These are phyloP conservation scores for Tetranychus truncatus DNA, from an alignment of 2,888 invertebrate species.

Conservation along the genomic window DNA sequence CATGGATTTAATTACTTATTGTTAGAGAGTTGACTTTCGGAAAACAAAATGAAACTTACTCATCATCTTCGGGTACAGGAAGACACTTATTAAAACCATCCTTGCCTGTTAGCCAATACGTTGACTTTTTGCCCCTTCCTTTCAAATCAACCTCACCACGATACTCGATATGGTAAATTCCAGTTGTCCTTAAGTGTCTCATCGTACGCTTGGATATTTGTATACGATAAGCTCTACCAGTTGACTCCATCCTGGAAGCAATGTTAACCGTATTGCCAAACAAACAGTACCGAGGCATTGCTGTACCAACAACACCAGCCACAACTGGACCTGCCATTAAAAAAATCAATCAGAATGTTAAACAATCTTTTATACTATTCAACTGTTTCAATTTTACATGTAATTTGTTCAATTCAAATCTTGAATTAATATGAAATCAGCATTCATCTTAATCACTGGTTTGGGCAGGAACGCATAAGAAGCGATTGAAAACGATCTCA, in stretches of 20 bases:
- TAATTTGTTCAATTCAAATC: no score
- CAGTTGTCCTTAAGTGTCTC: background rate
- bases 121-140: slow-evolving; percentile 17
- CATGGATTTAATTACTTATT: no score
- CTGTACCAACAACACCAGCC: slow-evolving; percentile 75
- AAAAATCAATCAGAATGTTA: background rate
- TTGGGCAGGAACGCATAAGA: no score
- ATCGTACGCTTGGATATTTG: slow-evolving; percentile 6
- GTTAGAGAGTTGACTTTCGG: background rate
- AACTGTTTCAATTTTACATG: no score
- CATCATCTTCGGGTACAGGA: background rate
- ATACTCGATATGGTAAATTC: background rate
- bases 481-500: no score
- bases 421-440: no score
- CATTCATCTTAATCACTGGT: no score
- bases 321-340: slow-evolving; percentile 47
- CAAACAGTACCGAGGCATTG: slow-evolving; percentile 79
- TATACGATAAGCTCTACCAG: slow-evolving; percentile 13
- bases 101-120: slow-evolving; percentile 19
- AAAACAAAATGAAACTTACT: background rate
- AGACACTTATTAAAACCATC: slow-evolving; percentile 7
- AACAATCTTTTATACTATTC: no score
- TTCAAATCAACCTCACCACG: slow-evolving; percentile 10
- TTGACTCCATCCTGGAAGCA: slow-evolving; percentile 63
- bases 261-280: slow-evolving; percentile 81